Evolutionary conservation across 1,140 invertebrate genomes (phyloP).

Genomic region (Caerostris extrusa): DNA sequence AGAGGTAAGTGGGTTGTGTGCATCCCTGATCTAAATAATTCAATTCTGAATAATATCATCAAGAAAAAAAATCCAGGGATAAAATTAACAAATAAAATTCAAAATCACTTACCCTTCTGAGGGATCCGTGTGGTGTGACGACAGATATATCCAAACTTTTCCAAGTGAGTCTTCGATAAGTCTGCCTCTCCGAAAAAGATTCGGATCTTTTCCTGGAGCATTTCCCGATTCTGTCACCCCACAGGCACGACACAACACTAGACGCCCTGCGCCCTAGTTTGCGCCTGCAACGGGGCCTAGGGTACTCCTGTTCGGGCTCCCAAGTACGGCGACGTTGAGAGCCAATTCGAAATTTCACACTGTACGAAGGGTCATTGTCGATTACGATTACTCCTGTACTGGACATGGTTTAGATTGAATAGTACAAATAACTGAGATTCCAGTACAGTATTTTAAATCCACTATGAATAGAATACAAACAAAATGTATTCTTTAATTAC

Average conservation of each 20-base stretch:
- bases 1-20: too few relatives aligned
- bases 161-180: slow-evolving; percentile 49
- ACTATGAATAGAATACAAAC: too few relatives aligned
- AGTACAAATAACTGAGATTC: too few relatives aligned
- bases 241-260: slow-evolving; percentile 61
- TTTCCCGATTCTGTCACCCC: slow-evolving; percentile 28
- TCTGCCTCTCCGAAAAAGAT: slow-evolving; percentile 71
- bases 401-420: slow-evolving; percentile 26
- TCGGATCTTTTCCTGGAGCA: slow-evolving; percentile 37
- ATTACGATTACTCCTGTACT: slow-evolving; percentile 8
- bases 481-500: too few relatives aligned
- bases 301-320: slow-evolving; percentile 71
- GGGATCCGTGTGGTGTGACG: slow-evolving; percentile 32
- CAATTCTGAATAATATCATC: too few relatives aligned
- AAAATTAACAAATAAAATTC: background rate
- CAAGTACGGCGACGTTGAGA: slow-evolving; percentile 57
- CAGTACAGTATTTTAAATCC: too few relatives aligned
- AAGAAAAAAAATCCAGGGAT: too few relatives aligned
- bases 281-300: slow-evolving; percentile 27
- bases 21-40: too few relatives aligned
- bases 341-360: slow-evolving; percentile 63
- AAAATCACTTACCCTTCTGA: slow-evolving; percentile 62
- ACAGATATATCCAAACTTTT: slow-evolving; percentile 71
- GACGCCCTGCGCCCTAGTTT: slow-evolving; percentile 54
- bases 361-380: background rate